These are phyloP conservation scores for Periophthalmus magnuspinnatus DNA, from an alignment of 2,797 vertebrate species.

Conservation along the genomic window DNA sequence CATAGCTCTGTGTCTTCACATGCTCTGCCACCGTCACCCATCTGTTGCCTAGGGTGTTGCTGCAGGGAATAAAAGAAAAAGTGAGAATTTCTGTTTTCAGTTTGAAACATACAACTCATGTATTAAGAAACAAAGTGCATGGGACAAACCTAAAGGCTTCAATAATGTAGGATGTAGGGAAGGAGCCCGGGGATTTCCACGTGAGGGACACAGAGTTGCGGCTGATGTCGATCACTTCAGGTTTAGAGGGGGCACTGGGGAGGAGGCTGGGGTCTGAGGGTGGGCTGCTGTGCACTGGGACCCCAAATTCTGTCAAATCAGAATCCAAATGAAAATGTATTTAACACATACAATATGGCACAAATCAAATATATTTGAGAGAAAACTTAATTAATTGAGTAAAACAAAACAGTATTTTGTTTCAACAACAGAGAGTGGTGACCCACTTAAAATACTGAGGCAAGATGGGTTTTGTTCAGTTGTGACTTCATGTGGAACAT, in stretches of 20 bases:
- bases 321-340: background rate
- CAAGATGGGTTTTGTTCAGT: background rate
- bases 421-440: background rate
- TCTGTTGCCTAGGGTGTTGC: conserved; percentile 91
- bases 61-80: conserved; percentile 51
- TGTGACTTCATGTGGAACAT: background rate
- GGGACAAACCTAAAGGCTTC: conserved; percentile 91
- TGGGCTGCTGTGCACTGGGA: conserved; percentile 85
- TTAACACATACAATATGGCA: background rate
- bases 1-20: conserved; percentile 87
- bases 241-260: conserved; percentile 91
- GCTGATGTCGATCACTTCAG: conserved; percentile 89
- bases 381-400: background rate
- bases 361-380: background rate
- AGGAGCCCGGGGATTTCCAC: conserved; percentile 88
- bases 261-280: conserved; percentile 89
- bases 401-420: background rate
- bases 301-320: conserved; percentile 85
- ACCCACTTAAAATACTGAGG: background rate
- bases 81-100: background rate
- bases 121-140: background rate
- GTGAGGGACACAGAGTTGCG: conserved; percentile 87
- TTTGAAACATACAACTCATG: background rate
- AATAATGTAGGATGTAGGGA: conserved; percentile 89
- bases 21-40: conserved; percentile 95